A percentile compares a stretch with the other conserved stretches of the same genome.
These are phyloP conservation scores for Diorhabda sublineata DNA, from an alignment of 1,140 invertebrate genomes.

Conservation along the genomic window DNA sequence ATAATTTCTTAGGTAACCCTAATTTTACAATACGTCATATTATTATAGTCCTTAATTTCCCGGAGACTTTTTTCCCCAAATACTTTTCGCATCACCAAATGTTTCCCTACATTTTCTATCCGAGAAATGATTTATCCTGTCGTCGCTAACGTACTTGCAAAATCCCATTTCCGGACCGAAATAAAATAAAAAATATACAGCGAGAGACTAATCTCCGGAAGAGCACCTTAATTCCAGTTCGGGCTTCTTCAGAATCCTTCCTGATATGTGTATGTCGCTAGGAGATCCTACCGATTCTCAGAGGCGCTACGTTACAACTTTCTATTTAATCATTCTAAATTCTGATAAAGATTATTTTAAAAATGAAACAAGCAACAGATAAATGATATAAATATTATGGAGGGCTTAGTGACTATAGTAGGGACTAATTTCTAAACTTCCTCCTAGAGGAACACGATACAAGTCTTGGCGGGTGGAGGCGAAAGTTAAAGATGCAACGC, in stretches of 20 bases:
- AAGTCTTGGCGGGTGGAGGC: no score
- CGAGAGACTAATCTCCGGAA: constrained; percentile 37
- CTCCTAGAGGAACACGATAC: no score
- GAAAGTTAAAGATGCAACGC: no score
- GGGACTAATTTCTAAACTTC: no score
- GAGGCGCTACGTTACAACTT: background rate
- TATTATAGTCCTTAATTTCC: no score
- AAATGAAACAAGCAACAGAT: no score
- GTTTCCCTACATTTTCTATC: background rate
- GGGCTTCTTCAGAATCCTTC: constrained; percentile 32
- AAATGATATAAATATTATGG: no score
- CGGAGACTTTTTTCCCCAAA: background rate
- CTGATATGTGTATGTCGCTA: constrained; percentile 35
- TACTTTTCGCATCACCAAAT: background rate
- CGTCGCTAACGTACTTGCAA: constrained; percentile 11
- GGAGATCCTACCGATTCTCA: background rate
- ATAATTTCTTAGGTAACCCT: no score
- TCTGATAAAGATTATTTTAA: no score
- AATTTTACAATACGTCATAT: no score
- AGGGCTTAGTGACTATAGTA: no score
- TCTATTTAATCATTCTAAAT: background rate
- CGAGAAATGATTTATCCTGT: background rate
- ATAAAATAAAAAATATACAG: constrained; percentile 39
- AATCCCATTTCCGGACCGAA: constrained; percentile 35
- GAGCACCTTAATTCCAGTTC: constrained; percentile 36